phyloP scores from a whole-genome alignment of 37 sponge, comb jelly and placozoan species.

The Bolinopsis microptera region DNA sequence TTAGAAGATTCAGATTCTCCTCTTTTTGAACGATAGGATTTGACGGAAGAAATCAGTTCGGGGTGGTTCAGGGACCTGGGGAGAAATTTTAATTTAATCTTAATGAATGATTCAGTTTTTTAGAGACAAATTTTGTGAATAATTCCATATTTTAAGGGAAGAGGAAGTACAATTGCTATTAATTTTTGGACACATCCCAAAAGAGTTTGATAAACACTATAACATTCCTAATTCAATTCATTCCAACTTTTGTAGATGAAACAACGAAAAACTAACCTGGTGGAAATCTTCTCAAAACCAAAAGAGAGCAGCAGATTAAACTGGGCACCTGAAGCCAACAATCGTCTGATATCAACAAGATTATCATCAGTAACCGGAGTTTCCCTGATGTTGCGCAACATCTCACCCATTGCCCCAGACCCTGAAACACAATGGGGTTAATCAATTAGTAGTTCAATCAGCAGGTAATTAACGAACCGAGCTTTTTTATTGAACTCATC shows the following conservation, averaged over 20 bases:
- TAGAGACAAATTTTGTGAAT: no score
- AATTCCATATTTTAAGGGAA: no score
- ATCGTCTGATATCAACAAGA: neutral
- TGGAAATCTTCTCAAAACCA: neutral
- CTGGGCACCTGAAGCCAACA: neutral
- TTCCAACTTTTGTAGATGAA: no score
- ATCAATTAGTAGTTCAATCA: no score
- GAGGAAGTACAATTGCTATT: no score
- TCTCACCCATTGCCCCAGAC: neutral
- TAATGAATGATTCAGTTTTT: no score
- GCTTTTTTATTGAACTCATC: no score
- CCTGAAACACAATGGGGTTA: neutral
- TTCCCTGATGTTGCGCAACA: neutral
- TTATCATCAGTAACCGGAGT: neutral
- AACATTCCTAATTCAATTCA: no score
- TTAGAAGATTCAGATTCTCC: neutral
- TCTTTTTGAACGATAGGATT: neutral
- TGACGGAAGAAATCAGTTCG: neutral
- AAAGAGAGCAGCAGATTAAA: slow-evolving; percentile 44
- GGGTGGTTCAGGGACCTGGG: neutral
- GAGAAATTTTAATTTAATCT: neutral
- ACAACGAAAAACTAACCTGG: no score
- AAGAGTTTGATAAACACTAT: no score
- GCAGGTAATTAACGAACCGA: no score
- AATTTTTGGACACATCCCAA: no score